A percentile compares a stretch with the other conserved stretches of the same genome.
phyloP scores from a whole-genome alignment of 2,888 invertebrate species.

The Gymnocheta viridis region DNA sequence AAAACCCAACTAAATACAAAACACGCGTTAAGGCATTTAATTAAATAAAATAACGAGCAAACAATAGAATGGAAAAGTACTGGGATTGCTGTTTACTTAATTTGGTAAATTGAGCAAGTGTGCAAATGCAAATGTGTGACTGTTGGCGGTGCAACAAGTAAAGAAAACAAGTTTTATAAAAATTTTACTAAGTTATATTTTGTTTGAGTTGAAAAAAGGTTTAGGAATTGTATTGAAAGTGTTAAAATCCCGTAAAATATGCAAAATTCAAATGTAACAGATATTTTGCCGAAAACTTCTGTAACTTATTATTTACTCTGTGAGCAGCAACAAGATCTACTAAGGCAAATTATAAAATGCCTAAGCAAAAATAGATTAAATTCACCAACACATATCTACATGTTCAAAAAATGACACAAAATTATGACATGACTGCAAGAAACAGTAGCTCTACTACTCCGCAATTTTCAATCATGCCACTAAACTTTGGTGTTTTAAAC shows the following conservation, averaged over 20 bases:
- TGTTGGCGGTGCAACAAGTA: not conserved
- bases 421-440: not conserved
- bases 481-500: conserved; percentile 13
- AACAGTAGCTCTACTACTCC: conserved; percentile 31
- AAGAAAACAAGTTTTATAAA: not conserved
- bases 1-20: conserved; percentile 36
- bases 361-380: conserved; percentile 71
- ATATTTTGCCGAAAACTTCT: conserved; percentile 26
- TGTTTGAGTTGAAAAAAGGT: conserved; percentile 6
- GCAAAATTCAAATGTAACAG: conserved; percentile 69
- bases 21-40: conserved; percentile 68
- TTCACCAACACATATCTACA: conserved; percentile 70
- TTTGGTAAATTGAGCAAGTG: conserved; percentile 2
- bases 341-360: conserved; percentile 31
- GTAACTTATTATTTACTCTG: too few species aligned
- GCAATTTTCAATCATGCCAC: conserved; percentile 27
- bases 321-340: not conserved
- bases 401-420: conserved; percentile 32
- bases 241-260: conserved; percentile 73
- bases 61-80: conserved; percentile 39
- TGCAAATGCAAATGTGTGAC: not conserved
- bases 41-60: conserved; percentile 68
- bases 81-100: conserved; percentile 19
- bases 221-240: conserved; percentile 60
- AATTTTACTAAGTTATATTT: not conserved